Percentiles rank a stretch among this genome's conserved stretches.
phyloP scores from a whole-genome alignment of 35 echinoderm and acorn worm genomes.

The Apostichopus japonicus region DNA sequence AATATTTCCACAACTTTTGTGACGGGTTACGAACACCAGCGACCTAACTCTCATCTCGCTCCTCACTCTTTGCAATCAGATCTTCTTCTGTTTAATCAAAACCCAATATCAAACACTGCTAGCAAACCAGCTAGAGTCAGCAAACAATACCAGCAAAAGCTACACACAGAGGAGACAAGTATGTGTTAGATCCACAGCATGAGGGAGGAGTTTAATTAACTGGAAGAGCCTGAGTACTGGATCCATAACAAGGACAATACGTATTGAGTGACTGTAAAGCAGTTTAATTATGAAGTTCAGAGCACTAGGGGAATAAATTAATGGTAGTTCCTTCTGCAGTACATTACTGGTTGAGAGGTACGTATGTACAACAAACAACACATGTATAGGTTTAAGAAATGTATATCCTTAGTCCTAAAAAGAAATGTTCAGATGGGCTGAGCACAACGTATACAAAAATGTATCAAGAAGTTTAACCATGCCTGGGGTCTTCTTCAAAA shows the following conservation, averaged over 20 bases:
- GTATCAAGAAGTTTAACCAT: too few relatives aligned
- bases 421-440: too few relatives aligned
- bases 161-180: neutral
- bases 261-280: neutral
- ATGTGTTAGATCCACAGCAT: neutral
- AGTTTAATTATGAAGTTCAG: constrained; percentile 3
- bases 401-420: too few relatives aligned
- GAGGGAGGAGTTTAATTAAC: neutral
- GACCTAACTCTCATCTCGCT: neutral
- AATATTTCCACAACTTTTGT: too few relatives aligned
- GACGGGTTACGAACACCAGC: too few relatives aligned
- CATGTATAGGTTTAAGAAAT: too few relatives aligned
- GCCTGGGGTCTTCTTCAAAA: too few relatives aligned
- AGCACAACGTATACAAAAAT: too few relatives aligned
- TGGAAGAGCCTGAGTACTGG: neutral
- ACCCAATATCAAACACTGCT: neutral
- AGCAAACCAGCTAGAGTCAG: neutral
- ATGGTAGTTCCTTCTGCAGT: neutral
- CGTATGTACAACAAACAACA: too few relatives aligned
- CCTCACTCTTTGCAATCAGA: neutral
- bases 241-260: neutral
- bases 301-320: neutral
- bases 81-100: neutral
- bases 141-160: constrained; percentile 3
- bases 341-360: neutral